Evolutionary conservation across 2,113 vertebrate genomes (phyloP).

Genomic region (Xenotilapia longispinis): DNA sequence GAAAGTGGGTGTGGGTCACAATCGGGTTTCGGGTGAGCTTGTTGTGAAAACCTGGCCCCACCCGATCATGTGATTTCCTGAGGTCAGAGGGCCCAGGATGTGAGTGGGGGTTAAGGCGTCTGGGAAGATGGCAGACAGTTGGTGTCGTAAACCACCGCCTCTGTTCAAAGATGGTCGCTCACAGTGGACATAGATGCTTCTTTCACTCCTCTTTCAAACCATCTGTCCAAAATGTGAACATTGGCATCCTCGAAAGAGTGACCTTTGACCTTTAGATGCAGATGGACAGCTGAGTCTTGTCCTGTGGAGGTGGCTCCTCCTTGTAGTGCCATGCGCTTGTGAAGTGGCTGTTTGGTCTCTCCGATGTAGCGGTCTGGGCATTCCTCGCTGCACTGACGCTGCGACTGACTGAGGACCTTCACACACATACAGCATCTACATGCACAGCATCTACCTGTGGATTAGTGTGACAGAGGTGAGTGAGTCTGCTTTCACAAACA

Average conservation of each 20-base stretch:
- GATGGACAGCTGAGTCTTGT: fast-evolving
- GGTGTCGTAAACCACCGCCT: background rate
- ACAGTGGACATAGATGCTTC: background rate
- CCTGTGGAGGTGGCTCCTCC: background rate
- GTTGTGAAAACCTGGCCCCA: background rate
- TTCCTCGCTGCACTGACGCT: background rate
- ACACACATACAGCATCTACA: background rate
- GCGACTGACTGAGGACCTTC: background rate
- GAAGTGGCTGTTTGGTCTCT: background rate
- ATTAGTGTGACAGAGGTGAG: background rate
- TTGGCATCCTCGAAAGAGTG: background rate
- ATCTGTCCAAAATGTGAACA: fast-evolving
- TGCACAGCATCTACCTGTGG: background rate
- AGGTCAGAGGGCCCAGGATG: fast-evolving
- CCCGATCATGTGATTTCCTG: fast-evolving
- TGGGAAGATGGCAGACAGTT: fast-evolving
- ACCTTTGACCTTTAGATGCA: background rate
- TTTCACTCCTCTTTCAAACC: background rate
- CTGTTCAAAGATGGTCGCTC: background rate
- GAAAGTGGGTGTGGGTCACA: fast-evolving
- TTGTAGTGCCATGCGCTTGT: fast-evolving
- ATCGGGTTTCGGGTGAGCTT: background rate
- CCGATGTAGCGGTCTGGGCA: background rate
- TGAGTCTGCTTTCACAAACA: background rate
- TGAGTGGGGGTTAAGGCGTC: background rate